Conservation (phyloP, 2,797 vertebrate species). For the Botia almorhae region DNA sequence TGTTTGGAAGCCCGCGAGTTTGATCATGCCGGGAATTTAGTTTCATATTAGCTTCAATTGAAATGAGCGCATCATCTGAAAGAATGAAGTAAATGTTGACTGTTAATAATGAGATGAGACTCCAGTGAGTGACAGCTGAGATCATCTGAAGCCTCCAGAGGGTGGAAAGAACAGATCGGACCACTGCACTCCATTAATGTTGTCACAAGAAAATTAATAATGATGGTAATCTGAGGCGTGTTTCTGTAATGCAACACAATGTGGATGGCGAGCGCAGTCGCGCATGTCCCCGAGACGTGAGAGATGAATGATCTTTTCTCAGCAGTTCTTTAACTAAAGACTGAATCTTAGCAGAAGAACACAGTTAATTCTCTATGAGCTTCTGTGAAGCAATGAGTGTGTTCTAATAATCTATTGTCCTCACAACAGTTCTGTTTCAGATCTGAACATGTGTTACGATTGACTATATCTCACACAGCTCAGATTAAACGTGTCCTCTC, state of each 20-base stretch:
- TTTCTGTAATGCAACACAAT: constrained; percentile 62
- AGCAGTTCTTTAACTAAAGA: constrained; percentile 54
- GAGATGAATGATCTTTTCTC: constrained; percentile 51
- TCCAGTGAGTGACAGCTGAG: constrained; percentile 58
- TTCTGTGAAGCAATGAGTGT: constrained; percentile 31
- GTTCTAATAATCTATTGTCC: constrained; percentile 65
- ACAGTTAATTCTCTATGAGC: constrained; percentile 45
- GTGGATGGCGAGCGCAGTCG: constrained; percentile 53
- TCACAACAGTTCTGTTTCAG: constrained; percentile 67
- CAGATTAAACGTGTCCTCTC: too few relatives aligned
- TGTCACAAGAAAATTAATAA: constrained; percentile 72
- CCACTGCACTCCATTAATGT: constrained; percentile 77
- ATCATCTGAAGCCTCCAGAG: constrained; percentile 58
- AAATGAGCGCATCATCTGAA: constrained; percentile 36
- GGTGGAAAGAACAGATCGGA: constrained; percentile 64
- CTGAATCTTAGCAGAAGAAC: constrained; percentile 44
- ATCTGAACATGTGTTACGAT: constrained; percentile 33
- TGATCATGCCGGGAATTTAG: constrained; percentile 14
- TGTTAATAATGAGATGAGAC: constrained; percentile 63
- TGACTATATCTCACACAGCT: not conserved
- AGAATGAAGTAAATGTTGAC: constrained; percentile 52
- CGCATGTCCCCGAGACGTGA: constrained; percentile 52
- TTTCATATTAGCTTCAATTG: constrained; percentile 42
- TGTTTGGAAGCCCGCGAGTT: not conserved
- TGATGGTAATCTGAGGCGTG: constrained; percentile 60